These are phyloP conservation scores for Galendromus occidentalis DNA, from an alignment of 1,140 invertebrate species.

Conservation along the genomic window DNA sequence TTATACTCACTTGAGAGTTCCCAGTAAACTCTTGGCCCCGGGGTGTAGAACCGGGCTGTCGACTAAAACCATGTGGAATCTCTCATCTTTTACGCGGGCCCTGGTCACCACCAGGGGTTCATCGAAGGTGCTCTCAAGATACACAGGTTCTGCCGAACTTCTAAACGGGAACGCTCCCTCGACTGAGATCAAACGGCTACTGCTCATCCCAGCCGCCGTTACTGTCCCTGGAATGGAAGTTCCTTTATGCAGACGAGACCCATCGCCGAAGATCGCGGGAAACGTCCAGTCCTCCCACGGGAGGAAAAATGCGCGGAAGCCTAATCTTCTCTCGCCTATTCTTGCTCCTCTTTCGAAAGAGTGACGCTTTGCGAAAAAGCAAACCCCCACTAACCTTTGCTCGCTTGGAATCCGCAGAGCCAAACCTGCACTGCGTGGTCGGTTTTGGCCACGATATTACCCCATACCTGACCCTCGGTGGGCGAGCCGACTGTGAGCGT, in stretches of 20 bases:
- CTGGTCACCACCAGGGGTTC: background rate
- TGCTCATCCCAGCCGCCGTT: constrained; percentile 2
- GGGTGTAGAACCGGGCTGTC: background rate
- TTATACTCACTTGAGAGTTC: background rate
- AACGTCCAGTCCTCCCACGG: too few species aligned
- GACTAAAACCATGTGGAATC: background rate
- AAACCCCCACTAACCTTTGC: background rate
- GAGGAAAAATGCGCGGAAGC: too few species aligned
- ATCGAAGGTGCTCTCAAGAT: constrained; percentile 2
- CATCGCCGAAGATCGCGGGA: too few species aligned
- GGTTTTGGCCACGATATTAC: background rate
- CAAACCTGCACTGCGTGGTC: background rate
- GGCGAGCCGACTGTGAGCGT: background rate
- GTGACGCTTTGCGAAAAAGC: background rate
- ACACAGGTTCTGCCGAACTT: background rate
- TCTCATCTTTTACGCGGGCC: background rate
- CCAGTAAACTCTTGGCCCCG: background rate
- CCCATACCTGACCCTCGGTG: background rate
- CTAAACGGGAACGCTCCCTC: constrained; percentile 6
- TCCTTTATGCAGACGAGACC: too few species aligned
- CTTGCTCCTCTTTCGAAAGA: too few species aligned
- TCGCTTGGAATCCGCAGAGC: background rate
- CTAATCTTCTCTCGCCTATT: too few species aligned
- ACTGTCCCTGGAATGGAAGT: background rate
- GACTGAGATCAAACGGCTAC: background rate